Evolutionary conservation across 2,113 vertebrate genomes (phyloP).

Genomic region (Microcebus griseorufus): DNA sequence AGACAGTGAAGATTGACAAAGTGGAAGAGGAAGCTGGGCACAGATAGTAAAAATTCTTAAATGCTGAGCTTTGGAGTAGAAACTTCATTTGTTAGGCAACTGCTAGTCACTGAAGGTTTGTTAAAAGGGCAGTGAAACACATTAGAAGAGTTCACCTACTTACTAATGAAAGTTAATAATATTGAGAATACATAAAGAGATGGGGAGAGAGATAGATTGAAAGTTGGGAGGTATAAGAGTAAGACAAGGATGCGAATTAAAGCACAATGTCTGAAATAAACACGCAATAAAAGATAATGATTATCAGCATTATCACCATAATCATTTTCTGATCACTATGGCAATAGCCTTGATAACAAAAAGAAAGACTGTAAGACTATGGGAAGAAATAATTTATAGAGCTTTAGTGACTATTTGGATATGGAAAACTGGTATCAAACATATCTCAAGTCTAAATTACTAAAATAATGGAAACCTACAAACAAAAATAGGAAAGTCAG

Average conservation of each 20-base stretch:
- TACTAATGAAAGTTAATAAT: constrained; percentile 13
- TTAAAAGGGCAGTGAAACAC: not conserved
- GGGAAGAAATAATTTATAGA: not conserved
- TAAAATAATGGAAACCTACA: not conserved
- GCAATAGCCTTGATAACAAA: not conserved
- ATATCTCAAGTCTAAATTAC: constrained; percentile 32
- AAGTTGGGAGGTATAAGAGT: not conserved
- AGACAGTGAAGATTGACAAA: not conserved
- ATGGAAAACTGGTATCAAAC: not conserved
- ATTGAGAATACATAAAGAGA: not conserved
- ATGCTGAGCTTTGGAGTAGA: not conserved
- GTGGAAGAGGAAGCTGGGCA: not conserved
- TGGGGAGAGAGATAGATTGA: not conserved
- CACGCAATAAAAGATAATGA: not conserved
- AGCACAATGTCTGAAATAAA: not conserved
- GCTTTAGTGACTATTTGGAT: not conserved
- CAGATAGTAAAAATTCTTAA: not conserved
- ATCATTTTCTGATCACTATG: not conserved
- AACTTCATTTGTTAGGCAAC: not conserved
- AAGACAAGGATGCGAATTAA: constrained; percentile 6
- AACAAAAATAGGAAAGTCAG: not conserved
- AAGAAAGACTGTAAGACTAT: not conserved
- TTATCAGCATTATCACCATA: not conserved
- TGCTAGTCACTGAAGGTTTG: not conserved
- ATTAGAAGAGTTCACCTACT: not conserved